Evolutionary conservation across 2,888 invertebrate genomes (phyloP).

Genomic region (Allygus modestus): DNA sequence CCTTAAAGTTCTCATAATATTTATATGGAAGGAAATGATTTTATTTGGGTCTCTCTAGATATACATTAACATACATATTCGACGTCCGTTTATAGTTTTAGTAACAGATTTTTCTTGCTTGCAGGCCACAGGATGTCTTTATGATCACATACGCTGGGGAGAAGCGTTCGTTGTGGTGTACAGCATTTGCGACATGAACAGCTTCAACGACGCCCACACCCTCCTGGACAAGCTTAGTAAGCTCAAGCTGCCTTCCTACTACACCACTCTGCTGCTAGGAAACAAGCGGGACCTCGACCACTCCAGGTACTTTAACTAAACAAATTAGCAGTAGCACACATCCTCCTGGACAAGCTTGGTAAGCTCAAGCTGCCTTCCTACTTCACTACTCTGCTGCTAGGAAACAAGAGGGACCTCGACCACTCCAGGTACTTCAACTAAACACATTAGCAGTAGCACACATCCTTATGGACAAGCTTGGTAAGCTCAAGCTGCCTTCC

Average conservation of each 20-base stretch:
- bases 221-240: constrained; percentile 84
- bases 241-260: constrained; percentile 85
- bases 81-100: too few relatives aligned
- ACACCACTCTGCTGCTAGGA: constrained; percentile 86
- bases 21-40: too few relatives aligned
- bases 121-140: constrained; percentile 85
- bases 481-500: constrained; percentile 85
- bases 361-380: constrained; percentile 86
- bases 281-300: constrained; percentile 90
- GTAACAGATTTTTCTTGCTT: constrained; percentile 70
- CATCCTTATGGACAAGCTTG: constrained; percentile 83
- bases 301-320: constrained; percentile 83
- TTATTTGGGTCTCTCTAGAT: too few relatives aligned
- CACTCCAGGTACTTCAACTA: constrained; percentile 83
- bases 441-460: constrained; percentile 86
- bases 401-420: constrained; percentile 89
- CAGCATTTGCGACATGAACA: constrained; percentile 86
- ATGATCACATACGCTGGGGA: constrained; percentile 89
- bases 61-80: too few relatives aligned
- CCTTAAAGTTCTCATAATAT: too few relatives aligned
- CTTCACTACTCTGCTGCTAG: constrained; percentile 86
- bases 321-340: constrained; percentile 86
- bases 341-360: constrained; percentile 83
- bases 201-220: constrained; percentile 86
- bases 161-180: constrained; percentile 91